These are phyloP conservation scores for Clarias laeviceps DNA, from an alignment of 2,797 vertebrate species.

Conservation along the genomic window DNA sequence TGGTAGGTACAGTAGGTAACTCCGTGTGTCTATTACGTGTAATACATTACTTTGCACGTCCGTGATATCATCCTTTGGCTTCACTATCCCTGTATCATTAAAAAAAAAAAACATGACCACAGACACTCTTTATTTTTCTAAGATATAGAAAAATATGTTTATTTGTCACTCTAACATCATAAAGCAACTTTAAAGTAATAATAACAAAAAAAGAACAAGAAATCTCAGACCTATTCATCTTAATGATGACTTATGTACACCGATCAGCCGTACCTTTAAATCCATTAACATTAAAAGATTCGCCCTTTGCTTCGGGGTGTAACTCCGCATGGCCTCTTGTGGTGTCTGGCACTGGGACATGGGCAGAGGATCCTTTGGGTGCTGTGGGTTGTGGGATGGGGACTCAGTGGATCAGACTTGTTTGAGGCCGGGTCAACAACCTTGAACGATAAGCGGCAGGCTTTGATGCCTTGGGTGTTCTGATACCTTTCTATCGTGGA, in stretches of 20 bases:
- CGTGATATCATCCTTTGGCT: neutral
- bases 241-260: neutral
- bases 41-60: neutral
- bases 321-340: too few species aligned
- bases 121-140: neutral
- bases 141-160: slow-evolving; percentile 46
- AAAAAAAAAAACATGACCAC: neutral
- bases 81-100: neutral
- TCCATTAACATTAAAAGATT: too few species aligned
- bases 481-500: too few species aligned
- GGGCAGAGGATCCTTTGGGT: too few species aligned
- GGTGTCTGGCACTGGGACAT: too few species aligned
- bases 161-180: slow-evolving; percentile 41
- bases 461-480: too few species aligned
- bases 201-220: neutral
- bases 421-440: too few species aligned
- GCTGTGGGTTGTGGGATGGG: too few species aligned
- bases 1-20: neutral
- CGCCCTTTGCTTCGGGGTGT: too few species aligned
- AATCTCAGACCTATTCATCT: neutral
- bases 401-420: too few species aligned
- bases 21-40: neutral
- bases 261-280: too few species aligned
- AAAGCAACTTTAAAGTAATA: slow-evolving; percentile 10
- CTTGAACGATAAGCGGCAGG: too few species aligned